A percentile compares a stretch with the other conserved stretches of the same genome.
phyloP scores from a whole-genome alignment of 1,140 invertebrate genomes.

The Drosophila novamexicana region DNA sequence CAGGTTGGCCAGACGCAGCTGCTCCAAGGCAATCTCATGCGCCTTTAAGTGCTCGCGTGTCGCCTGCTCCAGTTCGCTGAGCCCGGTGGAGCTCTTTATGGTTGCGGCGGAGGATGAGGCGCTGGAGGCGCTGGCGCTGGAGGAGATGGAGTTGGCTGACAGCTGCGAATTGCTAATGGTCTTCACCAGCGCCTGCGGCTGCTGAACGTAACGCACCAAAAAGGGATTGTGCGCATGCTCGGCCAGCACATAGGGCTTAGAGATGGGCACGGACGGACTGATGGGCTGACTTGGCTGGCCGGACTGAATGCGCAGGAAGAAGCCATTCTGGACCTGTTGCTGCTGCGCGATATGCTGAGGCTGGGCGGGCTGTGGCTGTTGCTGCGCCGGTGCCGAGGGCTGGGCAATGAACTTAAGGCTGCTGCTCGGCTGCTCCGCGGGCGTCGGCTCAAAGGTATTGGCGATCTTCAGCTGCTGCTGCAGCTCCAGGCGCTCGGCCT shows the following conservation, averaged over 20 bases:
- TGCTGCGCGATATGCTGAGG: constrained; percentile 51
- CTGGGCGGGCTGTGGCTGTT: constrained; percentile 8
- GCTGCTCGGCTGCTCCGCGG: constrained; percentile 19
- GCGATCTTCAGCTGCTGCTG: neutral
- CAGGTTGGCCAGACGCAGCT: constrained; percentile 75
- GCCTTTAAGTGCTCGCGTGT: constrained; percentile 73
- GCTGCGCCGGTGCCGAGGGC: constrained; percentile 19
- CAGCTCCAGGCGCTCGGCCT: constrained; percentile 25
- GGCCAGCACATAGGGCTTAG: constrained; percentile 14
- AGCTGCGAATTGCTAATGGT: neutral
- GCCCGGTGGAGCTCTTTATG: constrained; percentile 1
- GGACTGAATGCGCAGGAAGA: constrained; percentile 69
- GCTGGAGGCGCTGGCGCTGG: neutral
- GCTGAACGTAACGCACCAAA: constrained; percentile 53
- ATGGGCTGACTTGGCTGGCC: constrained; percentile 22
- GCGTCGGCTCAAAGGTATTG: neutral
- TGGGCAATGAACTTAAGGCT: constrained; percentile 33
- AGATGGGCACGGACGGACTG: neutral
- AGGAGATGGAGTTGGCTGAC: neutral
- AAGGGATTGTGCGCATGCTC: constrained; percentile 61
- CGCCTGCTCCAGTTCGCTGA: constrained; percentile 66
- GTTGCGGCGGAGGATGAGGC: neutral
- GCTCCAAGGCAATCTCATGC: constrained; percentile 75
- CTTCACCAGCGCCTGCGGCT: constrained; percentile 7
- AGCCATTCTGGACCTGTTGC: constrained; percentile 66